Percentiles rank a stretch among this genome's conserved stretches.
Evolutionary conservation across 1,140 invertebrate species (phyloP).

Genomic region (Aphaenogaster ashmeadi): DNA sequence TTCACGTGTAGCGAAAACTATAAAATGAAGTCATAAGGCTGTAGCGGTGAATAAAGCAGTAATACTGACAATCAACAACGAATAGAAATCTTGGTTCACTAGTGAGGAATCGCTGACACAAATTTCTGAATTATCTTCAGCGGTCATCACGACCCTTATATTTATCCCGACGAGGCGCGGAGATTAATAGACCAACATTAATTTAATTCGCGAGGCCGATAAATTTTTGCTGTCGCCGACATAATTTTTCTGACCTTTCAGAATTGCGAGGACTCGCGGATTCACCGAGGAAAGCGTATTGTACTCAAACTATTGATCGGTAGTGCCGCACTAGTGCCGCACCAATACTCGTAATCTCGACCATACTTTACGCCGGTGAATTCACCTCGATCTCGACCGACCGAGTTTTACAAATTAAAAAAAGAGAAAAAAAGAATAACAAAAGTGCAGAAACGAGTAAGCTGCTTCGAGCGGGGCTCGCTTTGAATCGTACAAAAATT

Average conservation of each 20-base stretch:
- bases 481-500: conserved; percentile 9
- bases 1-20: neutral
- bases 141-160: no score
- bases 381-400: conserved; percentile 47
- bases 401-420: conserved; percentile 60
- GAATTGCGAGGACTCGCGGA: conserved; percentile 34
- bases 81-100: neutral
- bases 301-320: conserved; percentile 58
- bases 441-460: conserved; percentile 26
- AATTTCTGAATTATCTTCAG: conserved; percentile 1
- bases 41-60: neutral
- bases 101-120: neutral
- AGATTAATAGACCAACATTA: conserved; percentile 16
- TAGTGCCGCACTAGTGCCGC: conserved; percentile 46
- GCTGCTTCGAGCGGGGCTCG: conserved; percentile 8
- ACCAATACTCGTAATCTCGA: conserved; percentile 57
- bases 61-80: neutral
- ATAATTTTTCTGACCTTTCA: conserved; percentile 41
- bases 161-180: neutral
- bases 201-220: conserved; percentile 38
- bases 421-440: conserved; percentile 25
- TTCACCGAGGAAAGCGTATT: conserved; percentile 50
- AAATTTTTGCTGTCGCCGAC: conserved; percentile 3
- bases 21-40: no score
- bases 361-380: conserved; percentile 41